Evolutionary conservation across 2,797 vertebrate species (phyloP), one percentile per base, ranked within the genome.

Genomic region (Eidolon dupreanum): DNA sequence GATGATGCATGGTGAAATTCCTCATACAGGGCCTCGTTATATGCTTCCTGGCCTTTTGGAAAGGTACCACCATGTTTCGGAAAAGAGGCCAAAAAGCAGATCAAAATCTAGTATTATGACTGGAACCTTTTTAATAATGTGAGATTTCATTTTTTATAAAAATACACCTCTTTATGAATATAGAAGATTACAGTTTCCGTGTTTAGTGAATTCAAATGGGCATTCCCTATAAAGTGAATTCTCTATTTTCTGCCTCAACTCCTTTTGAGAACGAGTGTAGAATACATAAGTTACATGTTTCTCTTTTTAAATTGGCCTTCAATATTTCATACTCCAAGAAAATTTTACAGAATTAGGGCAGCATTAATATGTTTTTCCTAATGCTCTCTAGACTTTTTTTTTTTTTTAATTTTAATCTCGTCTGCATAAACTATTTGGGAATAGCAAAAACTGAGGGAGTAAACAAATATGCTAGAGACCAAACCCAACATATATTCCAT

Each of bases 261-360:
- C 82, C 73, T 94, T 85, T 88, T 24, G 51, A 88, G 49, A 89
- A 57, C 51, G 63, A 95, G 59, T 70, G 43, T 68, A 83, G n/a
- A 94, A 65, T 59, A 55, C 12, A 81, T 65, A 96, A 94, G 90
- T 73, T 90, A 63, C 71, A 70, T 92, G 82, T 94, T 97, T 95
- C 65, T 83, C 51, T 88, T 92, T 95, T 79, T 38, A 91, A 65
- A 95, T 85, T 86, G 66, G 49, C 55, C 85, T 89, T 91, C 79
- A 78, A 1, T 79, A 88, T 68, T 96, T 86, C 68, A 75, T 71
- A 17, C 81, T 83, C 90, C 78, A 97, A 94, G 81, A 96, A 88
- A 82, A 84, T 59, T 74, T 84, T 82, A 70, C 24, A 90, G 70
- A 96, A 95, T 70, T 91, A 91, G 90, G 43, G 38, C 77, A 94